Evolutionary conservation across 2,797 vertebrate species (phyloP), one percentile per base, ranked within the genome.

Genomic region (Acanthurus tractus): DNA sequence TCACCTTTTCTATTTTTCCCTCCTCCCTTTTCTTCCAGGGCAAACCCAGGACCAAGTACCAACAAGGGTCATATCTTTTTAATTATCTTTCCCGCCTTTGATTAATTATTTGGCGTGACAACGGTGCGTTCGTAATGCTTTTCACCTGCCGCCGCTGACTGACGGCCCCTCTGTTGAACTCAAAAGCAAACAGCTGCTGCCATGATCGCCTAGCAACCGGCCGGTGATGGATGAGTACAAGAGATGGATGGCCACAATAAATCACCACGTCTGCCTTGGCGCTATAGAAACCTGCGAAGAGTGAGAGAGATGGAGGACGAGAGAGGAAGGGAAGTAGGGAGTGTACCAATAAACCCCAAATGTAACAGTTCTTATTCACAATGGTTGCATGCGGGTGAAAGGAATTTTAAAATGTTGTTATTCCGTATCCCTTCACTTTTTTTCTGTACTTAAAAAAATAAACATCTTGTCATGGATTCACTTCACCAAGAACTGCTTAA

Each of bases 51-150:
- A 96, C 97, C 96, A 96, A 98, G 96, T 96, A 96, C 96, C 97
- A 97, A 96, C 96, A 96, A 97, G 97, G 97, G 97, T 99, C 97
- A 98, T 99, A 99, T 99, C 98, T 99, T 99, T 99, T 99, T 99
- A 99, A 99, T 99, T 99, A 99, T 99, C 98, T 99, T 97, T 98
- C 96, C 96, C 94, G 95, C 96, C 97, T 98, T 98, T 99, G 97
- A 99, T 99, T 99, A 99, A 99, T 99, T 99, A 98, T 99, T 97
- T 95, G 95, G 95, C 95, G 96, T 98, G 97, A 99, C 98, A 99
- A 98, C 96, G 93, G 96, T 95, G 94, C 96, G 95, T 96, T 97
- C 95, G 96, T 98, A 98, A 98, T 98, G 97, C 97, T 97, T 98
- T 98, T 99, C 97, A 99, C 98, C 97, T 99, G 98, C 97, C 96